Evolutionary conservation across 2,888 invertebrate genomes (phyloP).

Genomic region (Tachina fera): DNA sequence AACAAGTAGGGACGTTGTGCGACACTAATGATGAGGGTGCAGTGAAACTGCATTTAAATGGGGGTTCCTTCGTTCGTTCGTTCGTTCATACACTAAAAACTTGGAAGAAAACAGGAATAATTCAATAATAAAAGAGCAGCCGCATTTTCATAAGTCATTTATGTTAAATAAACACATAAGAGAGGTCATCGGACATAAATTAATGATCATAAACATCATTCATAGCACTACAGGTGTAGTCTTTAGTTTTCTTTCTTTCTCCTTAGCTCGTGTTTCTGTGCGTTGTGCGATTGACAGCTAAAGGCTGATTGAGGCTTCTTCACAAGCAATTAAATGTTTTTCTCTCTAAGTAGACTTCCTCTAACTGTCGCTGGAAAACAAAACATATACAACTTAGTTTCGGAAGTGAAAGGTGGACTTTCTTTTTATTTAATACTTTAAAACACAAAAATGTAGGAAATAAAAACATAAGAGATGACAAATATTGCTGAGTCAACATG

Average conservation of each 20-base stretch:
- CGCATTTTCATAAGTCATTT: conserved; percentile 74
- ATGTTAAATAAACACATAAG: conserved; percentile 65
- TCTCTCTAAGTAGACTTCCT: not conserved
- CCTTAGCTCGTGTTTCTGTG: conserved; percentile 64
- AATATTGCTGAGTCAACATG: conserved; percentile 60
- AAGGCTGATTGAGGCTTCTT: conserved; percentile 5
- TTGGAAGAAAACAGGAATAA: conserved; percentile 62
- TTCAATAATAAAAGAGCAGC: conserved; percentile 66
- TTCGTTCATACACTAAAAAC: not conserved
- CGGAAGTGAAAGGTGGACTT: conserved; percentile 59
- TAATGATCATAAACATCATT: conserved; percentile 46
- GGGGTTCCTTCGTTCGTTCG: conserved; percentile 56
- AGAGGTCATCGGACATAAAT: conserved; percentile 65
- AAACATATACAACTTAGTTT: not conserved
- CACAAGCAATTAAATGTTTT: conserved; percentile 45
- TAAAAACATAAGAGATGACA: conserved; percentile 39
- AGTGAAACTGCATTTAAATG: conserved; percentile 40
- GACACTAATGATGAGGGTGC: conserved; percentile 68
- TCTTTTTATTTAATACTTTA: not conserved
- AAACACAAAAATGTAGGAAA: not conserved
- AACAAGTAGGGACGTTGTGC: conserved; percentile 56
- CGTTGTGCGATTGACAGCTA: conserved; percentile 46
- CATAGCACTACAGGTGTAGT: conserved; percentile 60
- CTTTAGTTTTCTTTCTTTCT: not conserved
- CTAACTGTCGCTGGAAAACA: not conserved